phyloP scores from a whole-genome alignment of 2,888 invertebrate genomes.

The Clusia tigrina region DNA sequence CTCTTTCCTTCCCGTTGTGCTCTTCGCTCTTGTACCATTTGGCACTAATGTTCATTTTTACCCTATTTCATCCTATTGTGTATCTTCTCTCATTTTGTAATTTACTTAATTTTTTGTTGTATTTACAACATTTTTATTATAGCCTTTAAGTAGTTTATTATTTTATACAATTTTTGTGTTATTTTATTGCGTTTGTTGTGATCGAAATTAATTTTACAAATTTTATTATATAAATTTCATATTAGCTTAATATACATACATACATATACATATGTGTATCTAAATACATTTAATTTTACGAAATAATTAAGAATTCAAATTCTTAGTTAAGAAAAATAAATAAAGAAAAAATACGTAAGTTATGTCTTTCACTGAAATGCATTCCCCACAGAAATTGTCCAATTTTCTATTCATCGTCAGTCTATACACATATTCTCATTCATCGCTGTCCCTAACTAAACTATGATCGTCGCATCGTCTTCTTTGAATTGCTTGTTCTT shows the following conservation, averaged over 20 bases:
- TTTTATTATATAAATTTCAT: constrained; percentile 16
- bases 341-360: no score
- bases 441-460: constrained; percentile 33
- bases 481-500: constrained; percentile 76
- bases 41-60: not conserved
- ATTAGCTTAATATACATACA: constrained; percentile 26
- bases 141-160: constrained; percentile 9
- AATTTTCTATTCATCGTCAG: no score
- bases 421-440: not conserved
- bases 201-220: constrained; percentile 35
- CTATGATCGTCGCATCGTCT: constrained; percentile 58
- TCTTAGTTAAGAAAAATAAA: no score
- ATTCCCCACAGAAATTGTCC: not conserved
- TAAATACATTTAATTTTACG: constrained; percentile 38
- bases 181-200: constrained; percentile 34
- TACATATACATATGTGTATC: no score
- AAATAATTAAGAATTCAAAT: constrained; percentile 37
- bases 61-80: not conserved
- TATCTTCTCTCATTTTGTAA: constrained; percentile 8
- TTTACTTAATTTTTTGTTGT: not conserved
- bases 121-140: not conserved
- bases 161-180: constrained; percentile 27
- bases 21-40: not conserved
- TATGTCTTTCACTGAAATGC: no score
- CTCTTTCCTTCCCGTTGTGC: constrained; percentile 1